phyloP scores from a whole-genome alignment of 2,113 vertebrate genomes.

The Todiramphus chloris region DNA sequence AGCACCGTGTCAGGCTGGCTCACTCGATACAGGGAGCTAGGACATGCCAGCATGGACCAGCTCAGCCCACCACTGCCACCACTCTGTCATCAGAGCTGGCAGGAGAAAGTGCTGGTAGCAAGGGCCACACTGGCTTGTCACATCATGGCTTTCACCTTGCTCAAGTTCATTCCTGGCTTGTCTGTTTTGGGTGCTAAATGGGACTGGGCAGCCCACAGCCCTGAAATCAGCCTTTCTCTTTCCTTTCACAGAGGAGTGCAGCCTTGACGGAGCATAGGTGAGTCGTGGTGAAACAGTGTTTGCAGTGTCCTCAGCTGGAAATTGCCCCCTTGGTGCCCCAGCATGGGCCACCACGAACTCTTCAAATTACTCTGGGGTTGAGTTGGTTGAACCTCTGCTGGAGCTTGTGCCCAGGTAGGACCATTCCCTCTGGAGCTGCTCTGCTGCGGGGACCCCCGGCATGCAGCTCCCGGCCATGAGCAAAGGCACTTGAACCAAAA shows the following conservation, averaged over 20 bases:
- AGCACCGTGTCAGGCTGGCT: accelerated
- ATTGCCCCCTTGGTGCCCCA: not conserved
- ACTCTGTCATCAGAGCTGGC: not conserved
- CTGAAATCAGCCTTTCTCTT: not conserved
- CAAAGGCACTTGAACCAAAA: not conserved
- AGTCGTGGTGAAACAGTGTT: not conserved
- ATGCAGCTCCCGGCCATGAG: not conserved
- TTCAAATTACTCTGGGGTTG: not conserved
- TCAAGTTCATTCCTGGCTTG: not conserved
- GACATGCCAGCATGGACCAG: not conserved
- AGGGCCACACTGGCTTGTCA: not conserved
- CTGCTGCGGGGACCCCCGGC: not conserved
- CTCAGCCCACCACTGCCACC: not conserved
- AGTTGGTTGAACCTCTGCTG: not conserved
- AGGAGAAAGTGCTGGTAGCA: not conserved
- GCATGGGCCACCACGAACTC: not conserved
- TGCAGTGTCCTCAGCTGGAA: not conserved
- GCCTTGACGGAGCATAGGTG: not conserved
- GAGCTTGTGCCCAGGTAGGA: not conserved
- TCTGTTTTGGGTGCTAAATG: not conserved
- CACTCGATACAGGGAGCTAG: accelerated
- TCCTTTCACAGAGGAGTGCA: constrained; percentile 41
- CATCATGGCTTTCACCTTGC: not conserved
- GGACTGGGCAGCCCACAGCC: not conserved
- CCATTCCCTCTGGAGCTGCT: not conserved